Percentiles rank a stretch among this genome's conserved stretches.
These are phyloP conservation scores for Prolemur simus DNA, from an alignment of 2,113 vertebrate species.

Conservation along the genomic window DNA sequence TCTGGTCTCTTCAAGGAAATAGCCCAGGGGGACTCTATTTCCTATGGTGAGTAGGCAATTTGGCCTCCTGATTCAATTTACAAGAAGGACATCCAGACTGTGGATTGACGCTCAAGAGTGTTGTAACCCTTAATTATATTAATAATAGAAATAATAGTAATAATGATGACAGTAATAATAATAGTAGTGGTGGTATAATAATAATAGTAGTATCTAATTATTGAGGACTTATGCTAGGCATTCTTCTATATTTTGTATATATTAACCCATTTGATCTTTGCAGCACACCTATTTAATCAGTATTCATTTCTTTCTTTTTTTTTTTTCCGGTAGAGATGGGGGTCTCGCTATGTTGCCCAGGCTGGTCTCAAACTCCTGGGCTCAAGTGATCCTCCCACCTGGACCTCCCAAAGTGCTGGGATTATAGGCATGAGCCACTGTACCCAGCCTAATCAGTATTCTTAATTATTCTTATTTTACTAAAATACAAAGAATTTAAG, in stretches of 20 bases:
- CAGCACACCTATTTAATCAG: background rate
- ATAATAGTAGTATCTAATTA: background rate
- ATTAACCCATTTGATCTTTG: background rate
- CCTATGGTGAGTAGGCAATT: conserved; percentile 90
- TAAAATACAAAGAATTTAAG: background rate
- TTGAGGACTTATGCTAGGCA: background rate
- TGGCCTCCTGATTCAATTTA: background rate
- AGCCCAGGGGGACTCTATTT: conserved; percentile 89
- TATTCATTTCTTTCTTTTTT: too few species aligned
- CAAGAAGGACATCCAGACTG: background rate
- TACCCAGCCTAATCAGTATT: background rate
- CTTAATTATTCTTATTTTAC: background rate
- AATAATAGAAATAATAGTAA: background rate
- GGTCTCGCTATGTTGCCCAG: too few species aligned
- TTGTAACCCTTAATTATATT: background rate
- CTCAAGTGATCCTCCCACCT: too few species aligned
- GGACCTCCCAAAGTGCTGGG: too few species aligned
- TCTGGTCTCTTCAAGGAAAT: conserved; percentile 93
- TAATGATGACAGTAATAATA: background rate
- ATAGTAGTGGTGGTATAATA: background rate
- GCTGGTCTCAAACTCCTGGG: too few species aligned
- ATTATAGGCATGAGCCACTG: too few species aligned
- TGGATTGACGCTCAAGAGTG: background rate
- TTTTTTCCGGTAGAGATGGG: too few species aligned
- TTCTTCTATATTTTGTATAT: background rate